These are phyloP conservation scores for Tapirus indicus DNA, from an alignment of 2,797 vertebrate genomes.

Conservation along the genomic window DNA sequence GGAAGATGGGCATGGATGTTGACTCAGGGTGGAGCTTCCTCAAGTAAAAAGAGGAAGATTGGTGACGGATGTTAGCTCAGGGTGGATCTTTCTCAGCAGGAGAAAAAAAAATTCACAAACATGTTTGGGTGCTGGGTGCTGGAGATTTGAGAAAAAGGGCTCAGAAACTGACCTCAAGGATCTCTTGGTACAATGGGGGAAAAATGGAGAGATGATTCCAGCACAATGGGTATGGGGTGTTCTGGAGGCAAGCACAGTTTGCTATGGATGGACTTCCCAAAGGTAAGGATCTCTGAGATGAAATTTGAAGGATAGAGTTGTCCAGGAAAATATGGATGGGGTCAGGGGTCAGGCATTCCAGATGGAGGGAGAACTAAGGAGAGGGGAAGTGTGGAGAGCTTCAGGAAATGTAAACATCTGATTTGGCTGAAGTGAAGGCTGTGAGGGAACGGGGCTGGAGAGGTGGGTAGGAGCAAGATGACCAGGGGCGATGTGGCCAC, in stretches of 20 bases:
- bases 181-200: background rate
- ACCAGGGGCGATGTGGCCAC: background rate
- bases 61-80: no score
- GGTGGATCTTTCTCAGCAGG: no score
- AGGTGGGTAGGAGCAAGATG: background rate
- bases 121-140: background rate
- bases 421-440: background rate
- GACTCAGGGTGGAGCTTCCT: no score
- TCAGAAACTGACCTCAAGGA: background rate
- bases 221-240: background rate
- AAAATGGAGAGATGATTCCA: background rate
- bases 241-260: background rate
- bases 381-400: background rate
- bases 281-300: background rate
- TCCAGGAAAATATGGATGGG: background rate
- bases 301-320: background rate
- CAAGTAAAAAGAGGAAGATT: no score
- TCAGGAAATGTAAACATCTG: background rate
- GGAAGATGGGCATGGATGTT: no score
- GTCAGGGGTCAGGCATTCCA: background rate
- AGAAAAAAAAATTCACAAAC: background rate
- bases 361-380: background rate
- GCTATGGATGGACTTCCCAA: background rate
- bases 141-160: background rate
- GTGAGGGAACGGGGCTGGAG: background rate